phyloP scores from a whole-genome alignment of 1,140 invertebrate species.

The Ctenoplectra terminalis region DNA sequence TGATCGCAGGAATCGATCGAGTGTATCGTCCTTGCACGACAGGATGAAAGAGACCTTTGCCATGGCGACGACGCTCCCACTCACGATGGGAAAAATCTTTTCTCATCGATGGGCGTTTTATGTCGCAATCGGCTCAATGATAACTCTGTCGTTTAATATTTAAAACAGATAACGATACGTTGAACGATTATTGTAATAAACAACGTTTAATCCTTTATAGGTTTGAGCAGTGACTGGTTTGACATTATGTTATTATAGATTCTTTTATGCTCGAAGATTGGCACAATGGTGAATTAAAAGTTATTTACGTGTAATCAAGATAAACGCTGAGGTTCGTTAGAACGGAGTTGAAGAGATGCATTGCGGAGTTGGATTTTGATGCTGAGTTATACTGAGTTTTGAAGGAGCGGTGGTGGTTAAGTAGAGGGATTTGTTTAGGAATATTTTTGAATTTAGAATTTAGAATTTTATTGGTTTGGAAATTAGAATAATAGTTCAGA shows the following conservation, averaged over 20 bases:
- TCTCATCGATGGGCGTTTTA: slow-evolving; percentile 44
- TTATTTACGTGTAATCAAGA: slow-evolving; percentile 3
- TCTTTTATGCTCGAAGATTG: neutral
- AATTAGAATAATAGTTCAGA: no score
- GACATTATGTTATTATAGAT: neutral
- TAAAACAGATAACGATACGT: neutral
- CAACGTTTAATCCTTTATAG: neutral
- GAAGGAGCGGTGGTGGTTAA: no score
- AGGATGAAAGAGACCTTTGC: slow-evolving; percentile 68
- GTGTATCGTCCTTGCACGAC: slow-evolving; percentile 64
- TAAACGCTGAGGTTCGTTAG: no score
- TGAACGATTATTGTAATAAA: neutral
- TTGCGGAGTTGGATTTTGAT: no score
- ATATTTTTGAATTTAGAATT: no score
- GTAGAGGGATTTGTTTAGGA: no score
- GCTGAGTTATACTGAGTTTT: no score
- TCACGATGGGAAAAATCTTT: slow-evolving; percentile 67
- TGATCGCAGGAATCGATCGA: slow-evolving; percentile 58
- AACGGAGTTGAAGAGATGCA: neutral
- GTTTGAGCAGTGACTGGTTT: neutral
- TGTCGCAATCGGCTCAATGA: slow-evolving; percentile 13
- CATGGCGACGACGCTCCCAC: slow-evolving; percentile 63
- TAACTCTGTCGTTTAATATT: slow-evolving; percentile 27
- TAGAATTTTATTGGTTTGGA: no score
- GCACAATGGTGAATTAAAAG: neutral